Conservation (phyloP, 2,888 invertebrate species). For the Xylota sylvarum region DNA sequence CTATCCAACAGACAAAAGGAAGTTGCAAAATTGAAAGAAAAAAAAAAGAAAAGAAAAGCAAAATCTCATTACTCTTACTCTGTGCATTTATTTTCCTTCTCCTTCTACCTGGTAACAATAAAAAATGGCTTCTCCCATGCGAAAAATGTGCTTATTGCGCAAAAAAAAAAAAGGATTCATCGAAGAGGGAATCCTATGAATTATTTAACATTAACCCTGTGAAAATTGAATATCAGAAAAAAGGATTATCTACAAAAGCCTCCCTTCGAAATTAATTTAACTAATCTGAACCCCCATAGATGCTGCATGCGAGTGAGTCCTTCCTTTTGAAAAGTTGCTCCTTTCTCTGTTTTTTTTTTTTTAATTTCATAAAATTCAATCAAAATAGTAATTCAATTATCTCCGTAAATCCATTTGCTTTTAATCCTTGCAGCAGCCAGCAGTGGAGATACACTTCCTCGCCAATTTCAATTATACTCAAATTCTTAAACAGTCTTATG, state of each 20-base stretch:
- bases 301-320: neutral
- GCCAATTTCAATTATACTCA: constrained; percentile 21
- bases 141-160: constrained; percentile 15
- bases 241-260: constrained; percentile 4
- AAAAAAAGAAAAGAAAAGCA: neutral
- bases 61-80: neutral
- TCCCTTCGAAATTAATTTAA: constrained; percentile 18
- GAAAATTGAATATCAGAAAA: constrained; percentile 23
- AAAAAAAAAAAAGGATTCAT: neutral
- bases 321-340: constrained; percentile 13
- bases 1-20: neutral
- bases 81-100: neutral
- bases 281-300: constrained; percentile 3
- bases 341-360: neutral
- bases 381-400: constrained; percentile 50
- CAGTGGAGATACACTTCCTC: neutral
- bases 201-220: constrained; percentile 15
- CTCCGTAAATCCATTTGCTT: neutral
- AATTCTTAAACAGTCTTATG: constrained; percentile 17
- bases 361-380: constrained; percentile 33
- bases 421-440: constrained; percentile 1
- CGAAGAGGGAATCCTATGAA: neutral
- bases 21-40: neutral
- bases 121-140: constrained; percentile 1
- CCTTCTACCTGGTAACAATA: neutral